Conservation (phyloP, 2,113 vertebrate genomes). For the Gasterosteus aculeatus region DNA sequence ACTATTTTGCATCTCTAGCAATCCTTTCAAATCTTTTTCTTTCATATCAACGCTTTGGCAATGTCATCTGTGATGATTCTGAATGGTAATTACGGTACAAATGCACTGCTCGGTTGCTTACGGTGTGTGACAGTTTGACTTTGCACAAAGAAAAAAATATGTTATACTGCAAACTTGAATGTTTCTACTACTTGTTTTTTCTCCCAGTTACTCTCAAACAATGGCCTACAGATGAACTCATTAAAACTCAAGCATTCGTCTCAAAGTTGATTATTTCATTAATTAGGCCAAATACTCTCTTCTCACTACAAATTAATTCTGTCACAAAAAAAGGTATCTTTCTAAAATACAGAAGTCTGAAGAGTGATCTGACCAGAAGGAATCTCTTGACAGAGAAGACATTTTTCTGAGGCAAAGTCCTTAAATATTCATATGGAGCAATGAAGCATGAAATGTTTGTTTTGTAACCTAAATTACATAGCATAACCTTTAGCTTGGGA, state of each 20-base stretch:
- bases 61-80: slow-evolving; percentile 21
- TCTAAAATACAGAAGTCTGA: slow-evolving; percentile 1
- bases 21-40: slow-evolving; percentile 28
- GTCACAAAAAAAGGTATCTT: background rate
- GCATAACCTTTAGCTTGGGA: background rate
- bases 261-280: too few species aligned
- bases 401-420: slow-evolving; percentile 31
- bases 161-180: slow-evolving; percentile 8
- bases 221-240: slow-evolving; percentile 19
- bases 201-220: slow-evolving; percentile 7
- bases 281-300: background rate
- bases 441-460: slow-evolving; percentile 41
- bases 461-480: slow-evolving; percentile 5
- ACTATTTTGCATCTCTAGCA: slow-evolving; percentile 47
- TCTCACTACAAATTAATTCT: background rate
- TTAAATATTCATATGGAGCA: slow-evolving; percentile 28
- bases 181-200: slow-evolving; percentile 6
- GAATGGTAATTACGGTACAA: slow-evolving; percentile 6
- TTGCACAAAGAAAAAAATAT: slow-evolving; percentile 19
- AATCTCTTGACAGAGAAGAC: slow-evolving; percentile 11
- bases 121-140: slow-evolving; percentile 1
- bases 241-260: background rate
- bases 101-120: background rate
- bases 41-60: slow-evolving; percentile 12
- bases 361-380: slow-evolving; percentile 8